Evolutionary conservation across 2,113 vertebrate genomes (phyloP), one percentile per base, ranked within the genome.

Genomic region (human): DNA sequence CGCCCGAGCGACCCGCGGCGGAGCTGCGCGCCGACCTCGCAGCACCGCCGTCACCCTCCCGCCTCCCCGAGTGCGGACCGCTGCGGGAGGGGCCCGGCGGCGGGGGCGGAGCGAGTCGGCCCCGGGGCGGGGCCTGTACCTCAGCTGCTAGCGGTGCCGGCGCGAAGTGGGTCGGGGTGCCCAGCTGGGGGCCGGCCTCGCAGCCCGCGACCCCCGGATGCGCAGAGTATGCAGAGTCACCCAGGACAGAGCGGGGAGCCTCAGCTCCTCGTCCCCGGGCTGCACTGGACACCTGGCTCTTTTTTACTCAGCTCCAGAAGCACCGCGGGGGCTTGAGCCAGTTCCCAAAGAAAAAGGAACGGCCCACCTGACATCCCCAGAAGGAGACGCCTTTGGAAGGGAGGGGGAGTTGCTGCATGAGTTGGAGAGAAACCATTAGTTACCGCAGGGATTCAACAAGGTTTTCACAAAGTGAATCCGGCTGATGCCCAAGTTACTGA

Each of bases 21-120:
- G 68, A 96, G 96, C 97, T 84, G 95, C 64, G 72, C 55, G 76
- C 89, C 25, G 94, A 90, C 96, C 97, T 95, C 89, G 73, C 82
- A 6, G 85, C 91, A 85, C 94, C 50, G 78, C 95, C 38, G 8
- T 95, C 73, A 93, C 91, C 96, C 59, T 32, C 93, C 93, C 38
- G 81, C 85, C 59, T 87, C 80, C 87, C 61, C 0, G 68, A 95
- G 96, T 52, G 96, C 84, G 8, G 92, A 90, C 92, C 35, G 66
- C 90, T 38, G 87, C 83, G 75, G 98, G 97, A 72, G 93, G 97
- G 82, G 93, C 92, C 82, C 35, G 55, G 3, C 20, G 27, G 38
- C 8, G 4, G 61, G 82, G 98, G 98, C 92, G 97, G 97, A 83
- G 64, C 94, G 27, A 78, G 45, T 1, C 40, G 89, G 76, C 75